Percentiles rank a stretch among this genome's conserved stretches.
These are phyloP conservation scores for Pristionchus entomophagus DNA, from an alignment of 2,888 invertebrate genomes.

Conservation along the genomic window DNA sequence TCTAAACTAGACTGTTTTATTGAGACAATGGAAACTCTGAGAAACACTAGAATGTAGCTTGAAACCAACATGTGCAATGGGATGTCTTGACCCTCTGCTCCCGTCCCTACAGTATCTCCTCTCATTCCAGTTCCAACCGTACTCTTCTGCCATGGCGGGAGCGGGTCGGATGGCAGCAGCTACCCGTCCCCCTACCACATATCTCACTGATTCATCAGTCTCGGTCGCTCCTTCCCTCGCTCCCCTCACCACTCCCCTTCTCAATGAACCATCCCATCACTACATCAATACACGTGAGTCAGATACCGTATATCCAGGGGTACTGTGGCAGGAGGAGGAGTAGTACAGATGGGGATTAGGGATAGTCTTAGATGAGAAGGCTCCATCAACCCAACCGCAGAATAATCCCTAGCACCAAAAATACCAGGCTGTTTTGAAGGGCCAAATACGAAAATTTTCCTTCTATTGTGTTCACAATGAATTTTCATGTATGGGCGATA, in stretches of 20 bases:
- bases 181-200: constrained; percentile 34
- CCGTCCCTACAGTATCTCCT: too few species aligned
- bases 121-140: constrained; percentile 12
- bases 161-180: not conserved
- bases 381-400: too few species aligned
- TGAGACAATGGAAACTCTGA: not conserved
- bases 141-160: not conserved
- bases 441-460: too few species aligned
- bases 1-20: not conserved
- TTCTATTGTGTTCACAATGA: too few species aligned
- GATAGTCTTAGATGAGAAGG: too few species aligned
- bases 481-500: too few species aligned
- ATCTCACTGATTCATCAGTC: constrained; percentile 36
- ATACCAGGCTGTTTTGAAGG: too few species aligned
- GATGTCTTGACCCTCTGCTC: too few species aligned
- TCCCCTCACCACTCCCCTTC: constrained; percentile 41
- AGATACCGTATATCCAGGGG: too few species aligned
- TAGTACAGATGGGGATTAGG: not conserved
- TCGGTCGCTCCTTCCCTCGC: not conserved
- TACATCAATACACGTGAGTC: constrained; percentile 46
- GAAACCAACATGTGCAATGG: too few species aligned
- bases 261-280: constrained; percentile 45
- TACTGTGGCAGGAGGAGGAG: not conserved
- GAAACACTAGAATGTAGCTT: too few species aligned
- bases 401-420: too few species aligned